phyloP scores from a whole-genome alignment of 2,888 invertebrate species.

The Hirtodrosophila alboralis region DNA sequence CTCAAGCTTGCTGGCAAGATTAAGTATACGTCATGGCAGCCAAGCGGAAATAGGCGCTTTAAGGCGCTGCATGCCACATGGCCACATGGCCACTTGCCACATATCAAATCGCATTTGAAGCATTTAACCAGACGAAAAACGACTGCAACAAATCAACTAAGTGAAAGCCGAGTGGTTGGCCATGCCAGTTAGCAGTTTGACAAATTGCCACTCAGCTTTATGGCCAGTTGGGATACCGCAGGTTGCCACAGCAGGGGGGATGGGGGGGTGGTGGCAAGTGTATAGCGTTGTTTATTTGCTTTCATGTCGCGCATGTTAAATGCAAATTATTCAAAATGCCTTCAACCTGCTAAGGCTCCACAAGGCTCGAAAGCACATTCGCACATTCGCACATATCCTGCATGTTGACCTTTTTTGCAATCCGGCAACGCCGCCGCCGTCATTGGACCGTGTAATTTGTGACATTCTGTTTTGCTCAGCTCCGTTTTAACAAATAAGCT shows the following conservation, averaged over 20 bases:
- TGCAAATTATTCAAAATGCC: slow-evolving; percentile 76
- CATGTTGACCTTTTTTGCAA: slow-evolving; percentile 62
- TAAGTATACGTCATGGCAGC: slow-evolving; percentile 29
- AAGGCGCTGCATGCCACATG: slow-evolving; percentile 42
- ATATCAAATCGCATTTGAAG: slow-evolving; percentile 74
- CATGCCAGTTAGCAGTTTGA: slow-evolving; percentile 76
- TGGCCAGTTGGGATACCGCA: slow-evolving; percentile 21
- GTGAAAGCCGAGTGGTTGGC: slow-evolving; percentile 59
- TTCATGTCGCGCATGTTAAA: slow-evolving; percentile 80
- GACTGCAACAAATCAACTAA: slow-evolving; percentile 76
- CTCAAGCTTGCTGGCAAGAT: slow-evolving; percentile 13
- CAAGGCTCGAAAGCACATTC: slow-evolving; percentile 32
- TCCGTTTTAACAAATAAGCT: slow-evolving; percentile 75
- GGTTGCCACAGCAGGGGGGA: background rate
- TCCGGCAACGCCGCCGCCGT: slow-evolving; percentile 40
- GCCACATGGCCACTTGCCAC: slow-evolving; percentile 25
- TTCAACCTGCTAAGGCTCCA: slow-evolving; percentile 44
- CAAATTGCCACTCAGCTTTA: slow-evolving; percentile 74
- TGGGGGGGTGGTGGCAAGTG: slow-evolving; percentile 38
- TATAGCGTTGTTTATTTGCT: slow-evolving; percentile 74
- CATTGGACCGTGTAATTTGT: slow-evolving; percentile 71
- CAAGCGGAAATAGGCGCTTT: slow-evolving; percentile 47
- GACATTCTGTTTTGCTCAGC: slow-evolving; percentile 71
- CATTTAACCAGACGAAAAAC: slow-evolving; percentile 75
- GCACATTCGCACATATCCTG: slow-evolving; percentile 31